A percentile compares a stretch with the other conserved stretches of the same genome.
phyloP scores from a whole-genome alignment of 92 coral and sea anemone species.

The Actinernus sp. region DNA sequence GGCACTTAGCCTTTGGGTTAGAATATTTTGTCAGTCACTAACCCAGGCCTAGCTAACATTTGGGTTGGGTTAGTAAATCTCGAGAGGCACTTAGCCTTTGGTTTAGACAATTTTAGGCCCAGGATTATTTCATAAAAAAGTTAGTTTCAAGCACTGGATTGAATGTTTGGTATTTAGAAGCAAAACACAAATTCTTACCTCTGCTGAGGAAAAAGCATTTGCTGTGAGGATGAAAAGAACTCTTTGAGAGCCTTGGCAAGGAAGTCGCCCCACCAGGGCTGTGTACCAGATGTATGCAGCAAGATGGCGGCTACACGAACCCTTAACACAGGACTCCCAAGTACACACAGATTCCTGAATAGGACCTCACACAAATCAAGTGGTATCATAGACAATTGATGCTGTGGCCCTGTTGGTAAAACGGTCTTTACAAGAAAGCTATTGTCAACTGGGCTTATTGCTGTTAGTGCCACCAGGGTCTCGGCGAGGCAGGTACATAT shows the following conservation, averaged over 20 bases:
- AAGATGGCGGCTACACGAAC: constrained; percentile 89
- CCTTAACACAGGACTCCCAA: constrained; percentile 86
- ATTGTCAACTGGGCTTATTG: constrained; percentile 64
- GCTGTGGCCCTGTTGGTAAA: constrained; percentile 45
- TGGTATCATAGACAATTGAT: constrained; percentile 55
- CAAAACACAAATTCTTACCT: constrained; percentile 54
- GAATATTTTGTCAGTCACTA: too few relatives aligned
- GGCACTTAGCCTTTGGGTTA: too few relatives aligned
- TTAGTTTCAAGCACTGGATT: too few relatives aligned
- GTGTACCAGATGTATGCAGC: constrained; percentile 79
- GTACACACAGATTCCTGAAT: constrained; percentile 91
- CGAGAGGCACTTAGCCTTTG: too few relatives aligned
- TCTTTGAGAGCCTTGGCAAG: constrained; percentile 85
- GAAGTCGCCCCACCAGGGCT: constrained; percentile 98
- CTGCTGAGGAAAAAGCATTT: constrained; percentile 85
- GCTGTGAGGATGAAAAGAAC: constrained; percentile 90
- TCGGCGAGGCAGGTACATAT: constrained; percentile 89
- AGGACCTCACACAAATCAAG: constrained; percentile 82
- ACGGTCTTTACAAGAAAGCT: constrained; percentile 64
- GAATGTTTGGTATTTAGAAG: too few relatives aligned
- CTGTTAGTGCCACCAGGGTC: constrained; percentile 82
- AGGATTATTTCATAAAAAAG: too few relatives aligned
- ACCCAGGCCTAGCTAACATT: too few relatives aligned
- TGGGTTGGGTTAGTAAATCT: background rate
- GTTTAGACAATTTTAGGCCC: background rate